Percentiles rank a stretch among this genome's conserved stretches.
These are phyloP conservation scores for Pachymerium ferrugineum DNA, from an alignment of 2,888 invertebrate genomes.

Conservation along the genomic window DNA sequence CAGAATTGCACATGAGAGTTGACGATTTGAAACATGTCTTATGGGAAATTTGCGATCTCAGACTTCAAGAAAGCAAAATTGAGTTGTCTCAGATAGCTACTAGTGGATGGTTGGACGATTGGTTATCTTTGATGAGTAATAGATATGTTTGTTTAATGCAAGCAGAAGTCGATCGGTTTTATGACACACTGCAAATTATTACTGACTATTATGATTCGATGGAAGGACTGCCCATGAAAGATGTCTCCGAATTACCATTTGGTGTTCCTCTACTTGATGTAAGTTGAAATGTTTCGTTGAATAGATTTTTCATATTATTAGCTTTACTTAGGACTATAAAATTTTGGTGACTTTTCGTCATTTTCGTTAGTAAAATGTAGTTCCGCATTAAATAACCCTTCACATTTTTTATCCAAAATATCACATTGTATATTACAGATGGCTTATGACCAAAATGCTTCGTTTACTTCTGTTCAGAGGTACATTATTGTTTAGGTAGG, in stretches of 20 bases:
- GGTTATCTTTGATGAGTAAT: slow-evolving; percentile 1
- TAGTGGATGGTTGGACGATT: slow-evolving; percentile 21
- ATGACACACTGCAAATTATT: slow-evolving; percentile 5
- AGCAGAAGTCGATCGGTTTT: slow-evolving; percentile 29
- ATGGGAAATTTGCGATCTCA: slow-evolving; percentile 6
- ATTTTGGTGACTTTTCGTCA: neutral
- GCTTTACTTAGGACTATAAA: no score
- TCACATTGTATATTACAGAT: no score
- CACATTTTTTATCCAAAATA: neutral
- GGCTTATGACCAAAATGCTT: no score
- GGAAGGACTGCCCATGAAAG: neutral
- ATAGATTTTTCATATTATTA: neutral
- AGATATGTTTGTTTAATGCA: slow-evolving; percentile 23
- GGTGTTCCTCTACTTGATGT: neutral
- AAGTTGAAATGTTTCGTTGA: neutral
- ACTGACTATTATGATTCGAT: slow-evolving; percentile 1
- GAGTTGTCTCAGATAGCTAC: slow-evolving; percentile 16
- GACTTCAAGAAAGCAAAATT: slow-evolving; percentile 3
- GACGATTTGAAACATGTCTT: slow-evolving; percentile 8
- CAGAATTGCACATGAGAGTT: slow-evolving; percentile 6
- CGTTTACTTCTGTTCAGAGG: no score
- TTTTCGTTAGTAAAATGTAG: neutral
- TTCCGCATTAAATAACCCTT: neutral
- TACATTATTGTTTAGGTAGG: no score
- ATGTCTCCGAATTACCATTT: neutral